Conservation (phyloP, 1,140 invertebrate species). For the Limonius californicus region DNA sequence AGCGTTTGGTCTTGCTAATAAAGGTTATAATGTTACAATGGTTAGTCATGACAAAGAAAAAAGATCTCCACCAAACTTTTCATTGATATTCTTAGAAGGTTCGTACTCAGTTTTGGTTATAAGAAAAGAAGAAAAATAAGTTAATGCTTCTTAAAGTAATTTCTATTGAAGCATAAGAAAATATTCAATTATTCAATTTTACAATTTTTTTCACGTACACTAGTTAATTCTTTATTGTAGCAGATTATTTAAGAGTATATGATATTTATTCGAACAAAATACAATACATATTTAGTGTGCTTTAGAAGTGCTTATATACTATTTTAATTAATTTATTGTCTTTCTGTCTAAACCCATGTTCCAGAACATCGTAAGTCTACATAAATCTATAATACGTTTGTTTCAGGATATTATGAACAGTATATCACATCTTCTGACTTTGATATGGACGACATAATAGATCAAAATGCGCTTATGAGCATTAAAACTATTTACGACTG, state of each 20-base stretch:
- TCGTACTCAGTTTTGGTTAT: not conserved
- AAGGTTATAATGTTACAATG: constrained; percentile 30
- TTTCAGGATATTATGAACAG: not conserved
- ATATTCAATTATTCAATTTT: not conserved
- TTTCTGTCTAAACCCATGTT: too few relatives aligned
- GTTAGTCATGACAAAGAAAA: constrained; percentile 14
- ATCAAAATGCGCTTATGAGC: not conserved
- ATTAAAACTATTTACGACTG: not conserved
- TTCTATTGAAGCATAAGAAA: too few relatives aligned
- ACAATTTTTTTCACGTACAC: too few relatives aligned
- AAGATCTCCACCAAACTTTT: not conserved
- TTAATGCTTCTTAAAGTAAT: not conserved
- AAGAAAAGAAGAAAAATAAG: not conserved
- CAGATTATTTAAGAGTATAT: too few relatives aligned
- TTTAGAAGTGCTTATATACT: too few relatives aligned
- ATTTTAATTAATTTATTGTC: too few relatives aligned
- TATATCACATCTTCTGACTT: not conserved
- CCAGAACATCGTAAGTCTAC: too few relatives aligned
- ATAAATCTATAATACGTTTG: too few relatives aligned
- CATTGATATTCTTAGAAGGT: not conserved
- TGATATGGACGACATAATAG: not conserved
- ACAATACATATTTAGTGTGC: too few relatives aligned
- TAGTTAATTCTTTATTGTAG: too few relatives aligned
- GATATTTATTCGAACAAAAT: too few relatives aligned
- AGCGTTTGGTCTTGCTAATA: constrained; percentile 22